Evolutionary conservation across 2,113 vertebrate species (phyloP), one percentile per base, ranked within the genome.

Genomic region (Platysternon megacephalum): DNA sequence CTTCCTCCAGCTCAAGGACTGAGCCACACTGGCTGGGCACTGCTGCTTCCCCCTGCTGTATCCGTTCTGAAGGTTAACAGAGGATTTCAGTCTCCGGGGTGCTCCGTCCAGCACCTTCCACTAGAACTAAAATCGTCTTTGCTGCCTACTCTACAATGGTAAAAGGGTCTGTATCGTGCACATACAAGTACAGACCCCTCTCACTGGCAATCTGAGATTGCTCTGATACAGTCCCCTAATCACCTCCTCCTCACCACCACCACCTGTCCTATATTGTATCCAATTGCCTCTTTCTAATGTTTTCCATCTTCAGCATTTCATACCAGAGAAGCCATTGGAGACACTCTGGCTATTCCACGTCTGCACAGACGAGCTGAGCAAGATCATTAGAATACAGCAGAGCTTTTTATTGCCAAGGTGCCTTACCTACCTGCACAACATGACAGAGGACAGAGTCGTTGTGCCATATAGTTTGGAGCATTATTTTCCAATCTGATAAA

Each of bases 401-500:
- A 84, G 11, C 32, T 86, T 86, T 82, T 61, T 68, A 61, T 82
- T 83, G 68, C 83, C 48, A 32, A 51, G 51, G 3, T 0, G 0
- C 32, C 88, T 87, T 85, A 42, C 35, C 46, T 84, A 32, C 76
- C 58, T 49, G 9, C 48, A 28, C 8, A 65, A 13, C 56, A 2
- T 4, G 53, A 44, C 72, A 89, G 85, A 48, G 68, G 78, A 68
- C 42, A 93, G 55, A 49, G 29, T 19, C 39, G 48, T 53, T 56
- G 49, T 29, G n/a, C 87, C 61, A 48, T 65, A 85, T 49, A 86
- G 35, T 55, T 56, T 88, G 39, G 68, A 78, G 84, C 51, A 76
- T 91, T 55, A 51, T 95, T 95, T 95, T 91, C 78, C 51, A 87
- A 22, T 76, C 65, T 32, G 79, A 83, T 46, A 81, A 82, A 88